Conservation (phyloP, 2,888 invertebrate species). For the Scaptomyza tumidula region DNA sequence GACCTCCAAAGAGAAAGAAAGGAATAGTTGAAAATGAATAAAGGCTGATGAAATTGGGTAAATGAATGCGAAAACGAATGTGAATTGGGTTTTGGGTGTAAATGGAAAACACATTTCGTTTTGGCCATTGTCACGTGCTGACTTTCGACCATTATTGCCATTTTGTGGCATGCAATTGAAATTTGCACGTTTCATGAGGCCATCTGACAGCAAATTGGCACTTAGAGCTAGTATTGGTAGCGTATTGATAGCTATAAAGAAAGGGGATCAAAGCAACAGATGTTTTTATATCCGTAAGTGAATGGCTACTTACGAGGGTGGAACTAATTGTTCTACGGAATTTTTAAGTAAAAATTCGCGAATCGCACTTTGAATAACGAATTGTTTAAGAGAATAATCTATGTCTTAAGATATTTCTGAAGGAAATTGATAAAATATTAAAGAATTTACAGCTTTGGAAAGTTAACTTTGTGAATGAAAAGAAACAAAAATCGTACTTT, state of each 20-base stretch:
- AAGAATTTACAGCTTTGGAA: too few species aligned
- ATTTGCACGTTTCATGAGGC: slow-evolving; percentile 35
- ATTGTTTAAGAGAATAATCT: too few species aligned
- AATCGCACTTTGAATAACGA: too few species aligned
- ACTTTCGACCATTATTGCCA: slow-evolving; percentile 38
- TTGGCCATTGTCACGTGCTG: slow-evolving; percentile 71
- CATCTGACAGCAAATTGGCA: slow-evolving; percentile 21
- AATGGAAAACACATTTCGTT: slow-evolving; percentile 63
- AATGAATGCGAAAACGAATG: slow-evolving; percentile 9
- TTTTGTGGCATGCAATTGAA: slow-evolving; percentile 36
- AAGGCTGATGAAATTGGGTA: slow-evolving; percentile 1
- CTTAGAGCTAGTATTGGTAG: not conserved
- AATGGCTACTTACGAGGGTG: too few species aligned
- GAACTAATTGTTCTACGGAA: too few species aligned
- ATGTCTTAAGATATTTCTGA: too few species aligned
- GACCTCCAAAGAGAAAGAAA: slow-evolving; percentile 1
- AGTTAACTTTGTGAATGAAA: too few species aligned
- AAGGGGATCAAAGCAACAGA: slow-evolving; percentile 1
- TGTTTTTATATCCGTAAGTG: not conserved
- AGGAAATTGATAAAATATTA: too few species aligned
- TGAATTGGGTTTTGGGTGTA: slow-evolving; percentile 1
- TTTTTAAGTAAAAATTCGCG: too few species aligned
- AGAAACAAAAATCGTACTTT: not conserved
- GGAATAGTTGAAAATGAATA: slow-evolving; percentile 30
- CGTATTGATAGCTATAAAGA: slow-evolving; percentile 1